phyloP scores from a whole-genome alignment of 2,888 invertebrate species.

The Drosophila vallismaia region DNA sequence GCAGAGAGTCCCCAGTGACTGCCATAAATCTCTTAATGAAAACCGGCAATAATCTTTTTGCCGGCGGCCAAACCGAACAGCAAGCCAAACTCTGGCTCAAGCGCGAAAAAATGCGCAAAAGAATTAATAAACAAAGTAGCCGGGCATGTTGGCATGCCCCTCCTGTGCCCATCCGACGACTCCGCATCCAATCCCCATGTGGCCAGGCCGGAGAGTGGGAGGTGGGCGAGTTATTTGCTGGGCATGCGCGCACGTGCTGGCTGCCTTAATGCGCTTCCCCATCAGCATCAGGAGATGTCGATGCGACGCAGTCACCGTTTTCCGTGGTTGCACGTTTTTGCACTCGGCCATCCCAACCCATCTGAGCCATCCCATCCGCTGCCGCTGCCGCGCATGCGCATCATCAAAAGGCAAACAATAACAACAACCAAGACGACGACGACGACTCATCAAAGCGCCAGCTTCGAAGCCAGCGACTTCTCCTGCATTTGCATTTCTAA shows the following conservation, averaged over 20 bases:
- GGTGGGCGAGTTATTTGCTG: constrained; percentile 72
- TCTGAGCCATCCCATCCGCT: not conserved
- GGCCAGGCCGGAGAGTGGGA: constrained; percentile 12
- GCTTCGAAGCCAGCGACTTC: constrained; percentile 35
- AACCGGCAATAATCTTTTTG: constrained; percentile 78
- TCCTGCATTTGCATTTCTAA: constrained; percentile 76
- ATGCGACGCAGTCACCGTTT: constrained; percentile 28
- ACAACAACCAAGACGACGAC: constrained; percentile 26
- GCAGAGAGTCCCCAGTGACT: constrained; percentile 14
- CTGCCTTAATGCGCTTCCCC: constrained; percentile 62
- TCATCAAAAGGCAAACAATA: constrained; percentile 59
- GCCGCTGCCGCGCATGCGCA: constrained; percentile 61
- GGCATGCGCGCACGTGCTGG: constrained; percentile 78
- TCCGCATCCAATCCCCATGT: not conserved
- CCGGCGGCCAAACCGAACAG: constrained; percentile 63
- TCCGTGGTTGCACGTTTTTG: constrained; percentile 69
- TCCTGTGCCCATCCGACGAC: constrained; percentile 24
- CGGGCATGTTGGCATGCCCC: constrained; percentile 71
- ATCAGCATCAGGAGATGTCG: constrained; percentile 32
- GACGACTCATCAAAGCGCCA: constrained; percentile 50
- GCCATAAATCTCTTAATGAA: constrained; percentile 80
- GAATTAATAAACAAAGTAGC: constrained; percentile 79
- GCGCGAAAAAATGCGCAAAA: constrained; percentile 79
- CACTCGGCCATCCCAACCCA: constrained; percentile 23
- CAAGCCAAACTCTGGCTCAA: constrained; percentile 47